phyloP scores from a whole-genome alignment of 2,797 vertebrate genomes.

The Passerculus sandwichensis region DNA sequence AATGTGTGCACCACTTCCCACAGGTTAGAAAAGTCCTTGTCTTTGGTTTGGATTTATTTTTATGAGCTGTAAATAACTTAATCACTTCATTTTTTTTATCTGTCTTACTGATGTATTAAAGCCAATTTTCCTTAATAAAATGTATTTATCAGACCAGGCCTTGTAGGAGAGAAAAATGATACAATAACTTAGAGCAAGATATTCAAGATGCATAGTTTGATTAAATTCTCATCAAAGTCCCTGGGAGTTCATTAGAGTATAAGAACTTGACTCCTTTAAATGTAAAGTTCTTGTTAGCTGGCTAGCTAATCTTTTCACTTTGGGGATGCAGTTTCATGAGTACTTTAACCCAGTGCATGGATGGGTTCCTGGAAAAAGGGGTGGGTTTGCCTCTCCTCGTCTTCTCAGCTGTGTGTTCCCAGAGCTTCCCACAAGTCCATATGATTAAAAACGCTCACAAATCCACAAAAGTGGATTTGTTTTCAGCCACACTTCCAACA shows the following conservation, averaged over 20 bases:
- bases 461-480: background rate
- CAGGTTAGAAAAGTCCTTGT: background rate
- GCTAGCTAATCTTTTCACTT: background rate
- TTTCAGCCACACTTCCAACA: background rate
- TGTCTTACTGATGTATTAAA: background rate
- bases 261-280: slow-evolving; percentile 12
- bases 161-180: slow-evolving; percentile 11
- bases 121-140: background rate
- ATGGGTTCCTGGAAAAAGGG: background rate
- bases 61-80: slow-evolving; percentile 27
- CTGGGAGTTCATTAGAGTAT: slow-evolving; percentile 16
- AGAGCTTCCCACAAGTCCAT: background rate
- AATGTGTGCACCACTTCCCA: background rate
- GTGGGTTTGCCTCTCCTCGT: background rate
- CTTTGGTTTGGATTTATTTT: background rate
- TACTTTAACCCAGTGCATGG: background rate
- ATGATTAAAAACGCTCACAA: background rate
- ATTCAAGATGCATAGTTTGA: slow-evolving; percentile 28
- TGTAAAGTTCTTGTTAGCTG: background rate
- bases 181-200: slow-evolving; percentile 5
- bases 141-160: background rate
- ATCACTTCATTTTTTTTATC: background rate
- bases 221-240: slow-evolving; percentile 45
- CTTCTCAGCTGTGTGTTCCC: background rate
- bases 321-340: background rate